Percentiles rank a stretch among this genome's conserved stretches.
phyloP scores from a whole-genome alignment of 2,113 vertebrate species.

The Ciconia maguari region DNA sequence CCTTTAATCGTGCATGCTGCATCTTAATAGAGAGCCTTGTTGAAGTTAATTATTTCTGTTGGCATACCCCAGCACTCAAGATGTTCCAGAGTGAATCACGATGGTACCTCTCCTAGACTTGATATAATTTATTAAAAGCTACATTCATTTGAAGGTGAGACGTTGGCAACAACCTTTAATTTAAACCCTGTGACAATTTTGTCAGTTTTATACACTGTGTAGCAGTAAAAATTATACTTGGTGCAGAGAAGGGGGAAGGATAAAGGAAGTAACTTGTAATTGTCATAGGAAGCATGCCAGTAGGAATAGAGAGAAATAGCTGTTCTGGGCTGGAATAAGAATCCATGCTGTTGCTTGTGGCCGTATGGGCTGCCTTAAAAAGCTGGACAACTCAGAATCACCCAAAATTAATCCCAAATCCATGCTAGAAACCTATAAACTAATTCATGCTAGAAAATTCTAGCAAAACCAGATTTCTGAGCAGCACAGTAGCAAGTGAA shows the following conservation, averaged over 20 bases:
- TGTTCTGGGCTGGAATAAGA: not conserved
- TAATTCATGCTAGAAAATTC: not conserved
- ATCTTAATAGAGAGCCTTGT: slow-evolving; percentile 13
- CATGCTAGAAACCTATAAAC: not conserved
- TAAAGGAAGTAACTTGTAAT: not conserved
- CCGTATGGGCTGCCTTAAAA: not conserved
- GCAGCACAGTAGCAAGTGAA: not conserved
- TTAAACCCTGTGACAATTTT: not conserved
- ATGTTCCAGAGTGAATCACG: slow-evolving; percentile 46
- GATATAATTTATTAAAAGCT: slow-evolving; percentile 27
- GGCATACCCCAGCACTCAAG: slow-evolving; percentile 24
- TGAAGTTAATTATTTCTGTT: slow-evolving; percentile 47
- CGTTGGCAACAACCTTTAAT: not conserved
- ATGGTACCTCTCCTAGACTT: slow-evolving; percentile 5
- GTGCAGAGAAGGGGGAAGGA: not conserved
- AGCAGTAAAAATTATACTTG: not conserved
- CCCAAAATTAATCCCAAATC: not conserved
- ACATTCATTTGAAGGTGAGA: slow-evolving; percentile 24
- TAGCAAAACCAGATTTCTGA: not conserved
- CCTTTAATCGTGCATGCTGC: slow-evolving; percentile 7
- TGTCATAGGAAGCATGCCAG: not conserved
- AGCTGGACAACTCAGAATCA: not conserved
- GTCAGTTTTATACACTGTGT: not conserved
- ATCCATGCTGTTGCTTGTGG: not conserved
- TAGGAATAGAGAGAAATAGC: not conserved